These are phyloP conservation scores for Bombylius discolor DNA, from an alignment of 2,888 invertebrate genomes.

Conservation along the genomic window DNA sequence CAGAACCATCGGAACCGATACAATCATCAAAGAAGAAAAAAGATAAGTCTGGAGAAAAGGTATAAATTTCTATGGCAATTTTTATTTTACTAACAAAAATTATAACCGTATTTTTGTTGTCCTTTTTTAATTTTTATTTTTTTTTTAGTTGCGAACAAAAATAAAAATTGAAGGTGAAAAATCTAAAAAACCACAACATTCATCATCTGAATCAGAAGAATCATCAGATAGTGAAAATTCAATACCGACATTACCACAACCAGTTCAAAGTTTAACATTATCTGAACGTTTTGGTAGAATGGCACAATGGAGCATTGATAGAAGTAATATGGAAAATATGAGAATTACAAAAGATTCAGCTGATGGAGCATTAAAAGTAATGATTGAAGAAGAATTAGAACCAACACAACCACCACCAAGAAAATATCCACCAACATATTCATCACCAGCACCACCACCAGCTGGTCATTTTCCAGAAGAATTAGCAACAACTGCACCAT, in stretches of 20 bases:
- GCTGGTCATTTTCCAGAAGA: constrained; percentile 71
- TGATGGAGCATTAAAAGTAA: constrained; percentile 60
- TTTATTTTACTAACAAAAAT: no score
- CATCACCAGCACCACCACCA: constrained; percentile 49
- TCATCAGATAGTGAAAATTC: constrained; percentile 44
- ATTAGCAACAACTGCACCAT: constrained; percentile 55
- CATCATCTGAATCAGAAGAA: constrained; percentile 48
- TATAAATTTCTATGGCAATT: constrained; percentile 12
- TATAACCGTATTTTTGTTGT: no score
- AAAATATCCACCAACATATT: constrained; percentile 39
- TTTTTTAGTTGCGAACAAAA: constrained; percentile 28
- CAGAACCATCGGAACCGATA: constrained; percentile 43
- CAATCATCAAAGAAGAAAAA: constrained; percentile 36
- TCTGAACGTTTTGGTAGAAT: constrained; percentile 84
- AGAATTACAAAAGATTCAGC: constrained; percentile 67
- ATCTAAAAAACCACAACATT: constrained; percentile 30
- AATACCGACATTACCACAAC: constrained; percentile 47
- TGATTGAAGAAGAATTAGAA: constrained; percentile 53
- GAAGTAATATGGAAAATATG: constrained; percentile 74
- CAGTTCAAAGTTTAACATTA: constrained; percentile 54
- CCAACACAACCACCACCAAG: constrained; percentile 19
- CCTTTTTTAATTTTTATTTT: not conserved
- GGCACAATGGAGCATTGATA: constrained; percentile 80
- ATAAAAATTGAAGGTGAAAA: constrained; percentile 38
- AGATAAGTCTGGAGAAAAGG: constrained; percentile 37